Percentiles rank a stretch among this genome's conserved stretches.
Conservation (phyloP, 2,113 vertebrate genomes). For the Rhynchomys soricoides region DNA sequence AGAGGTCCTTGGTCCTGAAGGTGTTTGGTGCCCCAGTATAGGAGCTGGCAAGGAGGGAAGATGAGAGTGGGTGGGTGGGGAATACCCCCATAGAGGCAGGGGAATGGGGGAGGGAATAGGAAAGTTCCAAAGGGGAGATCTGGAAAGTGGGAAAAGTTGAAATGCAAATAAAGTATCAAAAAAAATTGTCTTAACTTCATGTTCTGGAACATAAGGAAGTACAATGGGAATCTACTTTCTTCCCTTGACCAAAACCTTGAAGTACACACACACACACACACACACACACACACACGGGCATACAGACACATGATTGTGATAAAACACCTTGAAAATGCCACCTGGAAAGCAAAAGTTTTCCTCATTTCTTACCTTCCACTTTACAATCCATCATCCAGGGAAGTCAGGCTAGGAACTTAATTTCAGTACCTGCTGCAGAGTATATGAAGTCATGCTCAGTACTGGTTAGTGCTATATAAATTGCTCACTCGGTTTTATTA, state of each 20-base stretch:
- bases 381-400: neutral
- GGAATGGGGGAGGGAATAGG: too few relatives aligned
- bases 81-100: too few relatives aligned
- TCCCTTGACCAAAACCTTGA: too few relatives aligned
- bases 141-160: too few relatives aligned
- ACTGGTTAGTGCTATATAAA: neutral
- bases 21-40: too few relatives aligned
- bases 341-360: neutral
- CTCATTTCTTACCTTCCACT: neutral
- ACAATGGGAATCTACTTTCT: neutral
- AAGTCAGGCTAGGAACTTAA: neutral
- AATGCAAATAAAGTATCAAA: too few relatives aligned
- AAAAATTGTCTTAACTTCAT: neutral
- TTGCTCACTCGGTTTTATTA: neutral
- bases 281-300: neutral
- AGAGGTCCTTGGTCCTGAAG: too few relatives aligned
- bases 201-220: neutral
- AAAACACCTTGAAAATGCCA: neutral
- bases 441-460: neutral
- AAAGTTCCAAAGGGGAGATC: too few relatives aligned
- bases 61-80: too few relatives aligned
- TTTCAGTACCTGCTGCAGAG: neutral
- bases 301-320: neutral
- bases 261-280: too few relatives aligned
- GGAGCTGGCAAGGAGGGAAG: too few relatives aligned